Conservation (phyloP, 2,113 vertebrate species). For the Cyprinodon brontotheroides region DNA sequence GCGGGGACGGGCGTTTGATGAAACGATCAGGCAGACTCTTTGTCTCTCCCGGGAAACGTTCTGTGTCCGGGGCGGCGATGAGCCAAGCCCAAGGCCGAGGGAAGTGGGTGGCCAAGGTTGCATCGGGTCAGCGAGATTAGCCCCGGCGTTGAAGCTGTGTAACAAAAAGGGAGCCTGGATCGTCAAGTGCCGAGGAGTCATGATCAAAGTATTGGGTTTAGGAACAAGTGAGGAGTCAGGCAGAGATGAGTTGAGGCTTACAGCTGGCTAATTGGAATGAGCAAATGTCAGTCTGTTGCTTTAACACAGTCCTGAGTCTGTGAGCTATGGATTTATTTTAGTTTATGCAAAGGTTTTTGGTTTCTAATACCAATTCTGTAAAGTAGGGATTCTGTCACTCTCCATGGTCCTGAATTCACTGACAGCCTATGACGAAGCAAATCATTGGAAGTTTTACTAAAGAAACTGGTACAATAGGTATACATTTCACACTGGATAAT, state of each 20-base stretch:
- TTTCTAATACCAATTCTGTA: too few relatives aligned
- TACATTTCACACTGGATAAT: neutral
- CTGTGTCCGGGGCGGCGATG: conserved; percentile 71
- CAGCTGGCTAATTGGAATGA: conserved; percentile 74
- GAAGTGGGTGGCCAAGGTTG: conserved; percentile 80
- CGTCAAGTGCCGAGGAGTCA: conserved; percentile 68
- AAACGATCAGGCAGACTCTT: conserved; percentile 71
- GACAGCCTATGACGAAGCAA: neutral
- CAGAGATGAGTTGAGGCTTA: conserved; percentile 75
- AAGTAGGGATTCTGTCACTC: neutral
- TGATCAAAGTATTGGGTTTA: conserved; percentile 82
- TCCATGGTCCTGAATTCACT: neutral
- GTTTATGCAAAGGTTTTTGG: conserved; percentile 4
- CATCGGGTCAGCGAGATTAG: conserved; percentile 81
- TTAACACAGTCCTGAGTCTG: conserved; percentile 28
- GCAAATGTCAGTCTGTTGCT: conserved; percentile 54
- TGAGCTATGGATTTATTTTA: conserved; percentile 27
- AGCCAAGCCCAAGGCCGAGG: conserved; percentile 70
- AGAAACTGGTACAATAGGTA: neutral
- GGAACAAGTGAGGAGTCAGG: conserved; percentile 76
- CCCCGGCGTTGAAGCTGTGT: conserved; percentile 54
- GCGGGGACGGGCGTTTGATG: conserved; percentile 70
- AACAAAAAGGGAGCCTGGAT: conserved; percentile 64
- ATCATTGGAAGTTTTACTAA: too few relatives aligned
- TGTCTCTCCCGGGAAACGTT: conserved; percentile 74